Percentiles rank a stretch among this genome's conserved stretches.
Evolutionary conservation across 2,113 vertebrate species (phyloP).

Genomic region (Papio anubis): DNA sequence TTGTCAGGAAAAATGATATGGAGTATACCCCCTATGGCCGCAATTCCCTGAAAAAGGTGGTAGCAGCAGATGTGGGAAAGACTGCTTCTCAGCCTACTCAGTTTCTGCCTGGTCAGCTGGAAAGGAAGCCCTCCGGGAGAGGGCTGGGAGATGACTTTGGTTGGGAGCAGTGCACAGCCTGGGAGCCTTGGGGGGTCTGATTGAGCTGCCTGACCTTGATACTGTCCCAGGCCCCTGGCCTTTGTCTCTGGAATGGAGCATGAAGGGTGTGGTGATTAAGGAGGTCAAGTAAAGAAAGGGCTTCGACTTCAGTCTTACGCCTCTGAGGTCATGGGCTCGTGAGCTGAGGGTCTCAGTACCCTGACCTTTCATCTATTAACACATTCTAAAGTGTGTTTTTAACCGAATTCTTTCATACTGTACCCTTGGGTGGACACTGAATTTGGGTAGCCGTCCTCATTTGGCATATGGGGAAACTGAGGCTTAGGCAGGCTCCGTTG

Average conservation of each 20-base stretch:
- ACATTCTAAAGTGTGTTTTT: background rate
- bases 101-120: background rate
- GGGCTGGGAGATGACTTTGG: background rate
- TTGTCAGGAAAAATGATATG: background rate
- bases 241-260: background rate
- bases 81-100: background rate
- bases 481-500: background rate
- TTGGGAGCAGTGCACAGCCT: background rate
- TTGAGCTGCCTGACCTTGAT: background rate
- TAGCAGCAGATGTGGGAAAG: background rate
- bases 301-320: background rate
- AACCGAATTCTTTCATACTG: background rate
- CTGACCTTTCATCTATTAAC: background rate
- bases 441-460: background rate
- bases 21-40: background rate
- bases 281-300: background rate
- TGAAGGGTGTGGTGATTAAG: background rate
- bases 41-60: background rate
- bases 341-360: background rate
- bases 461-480: slow-evolving; percentile 36
- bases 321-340: background rate
- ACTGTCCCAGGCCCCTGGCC: background rate
- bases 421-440: background rate
- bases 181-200: background rate
- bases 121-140: background rate